phyloP scores from a whole-genome alignment of 2,888 invertebrate species.

The Hydrotaea cyrtoneurina region DNA sequence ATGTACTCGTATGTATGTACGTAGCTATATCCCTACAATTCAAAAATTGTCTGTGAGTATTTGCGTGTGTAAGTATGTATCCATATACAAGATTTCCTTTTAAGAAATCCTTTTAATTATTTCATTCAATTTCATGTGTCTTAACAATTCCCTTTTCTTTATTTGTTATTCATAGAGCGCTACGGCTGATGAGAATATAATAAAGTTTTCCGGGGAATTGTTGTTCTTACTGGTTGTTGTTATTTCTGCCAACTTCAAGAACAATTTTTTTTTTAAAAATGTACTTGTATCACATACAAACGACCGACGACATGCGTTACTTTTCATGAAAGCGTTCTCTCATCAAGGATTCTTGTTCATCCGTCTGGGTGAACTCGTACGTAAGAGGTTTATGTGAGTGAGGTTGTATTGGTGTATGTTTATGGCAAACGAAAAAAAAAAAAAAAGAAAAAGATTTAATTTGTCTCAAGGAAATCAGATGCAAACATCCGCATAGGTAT shows the following conservation, averaged over 20 bases:
- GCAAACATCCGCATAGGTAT: neutral
- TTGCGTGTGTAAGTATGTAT: too few species aligned
- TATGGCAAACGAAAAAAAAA: too few species aligned
- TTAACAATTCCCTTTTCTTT: neutral
- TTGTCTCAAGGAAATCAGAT: neutral
- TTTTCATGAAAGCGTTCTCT: too few species aligned
- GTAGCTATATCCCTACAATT: neutral
- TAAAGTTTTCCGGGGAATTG: neutral
- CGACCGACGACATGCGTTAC: neutral
- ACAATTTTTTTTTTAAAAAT: too few species aligned
- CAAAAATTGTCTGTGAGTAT: neutral
- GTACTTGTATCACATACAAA: neutral
- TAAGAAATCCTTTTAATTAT: constrained; percentile 35
- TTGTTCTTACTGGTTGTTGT: neutral
- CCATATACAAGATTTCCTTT: neutral
- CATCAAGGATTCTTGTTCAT: too few species aligned
- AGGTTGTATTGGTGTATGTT: neutral
- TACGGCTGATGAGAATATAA: neutral
- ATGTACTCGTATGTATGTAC: neutral
- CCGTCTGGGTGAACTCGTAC: neutral
- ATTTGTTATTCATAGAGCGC: neutral
- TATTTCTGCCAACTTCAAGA: neutral
- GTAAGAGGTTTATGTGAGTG: neutral
- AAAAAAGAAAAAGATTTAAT: neutral
- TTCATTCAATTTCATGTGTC: constrained; percentile 7